These are phyloP conservation scores for Squalus acanthias DNA, from an alignment of 2,797 vertebrate genomes.

Conservation along the genomic window DNA sequence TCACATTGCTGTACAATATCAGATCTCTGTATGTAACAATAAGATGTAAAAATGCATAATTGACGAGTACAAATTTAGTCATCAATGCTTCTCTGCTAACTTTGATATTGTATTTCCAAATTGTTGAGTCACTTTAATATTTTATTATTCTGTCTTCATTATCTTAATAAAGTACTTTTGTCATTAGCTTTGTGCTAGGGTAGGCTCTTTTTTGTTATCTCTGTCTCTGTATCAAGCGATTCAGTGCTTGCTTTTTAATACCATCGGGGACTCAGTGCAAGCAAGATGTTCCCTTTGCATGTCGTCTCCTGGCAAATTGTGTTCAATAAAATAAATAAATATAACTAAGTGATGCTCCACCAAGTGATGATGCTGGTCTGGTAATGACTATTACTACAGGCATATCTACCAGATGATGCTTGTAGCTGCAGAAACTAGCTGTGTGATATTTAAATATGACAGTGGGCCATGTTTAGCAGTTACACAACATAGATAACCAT, in stretches of 20 bases:
- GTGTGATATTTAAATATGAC: background rate
- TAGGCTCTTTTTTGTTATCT: background rate
- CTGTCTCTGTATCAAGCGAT: background rate
- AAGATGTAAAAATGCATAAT: background rate
- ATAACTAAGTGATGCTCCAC: background rate
- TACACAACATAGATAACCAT: background rate
- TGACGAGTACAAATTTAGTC: background rate
- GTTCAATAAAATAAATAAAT: background rate
- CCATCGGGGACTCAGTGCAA: background rate
- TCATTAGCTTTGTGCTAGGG: background rate
- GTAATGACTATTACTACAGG: background rate
- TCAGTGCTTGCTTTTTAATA: background rate
- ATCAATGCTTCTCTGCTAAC: background rate
- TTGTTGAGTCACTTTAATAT: background rate
- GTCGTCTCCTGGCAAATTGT: background rate
- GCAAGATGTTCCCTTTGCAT: background rate
- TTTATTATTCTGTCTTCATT: background rate
- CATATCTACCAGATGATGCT: background rate
- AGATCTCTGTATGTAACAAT: background rate
- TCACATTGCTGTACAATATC: background rate
- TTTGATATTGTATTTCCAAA: background rate
- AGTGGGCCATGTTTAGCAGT: background rate
- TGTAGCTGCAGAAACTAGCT: background rate
- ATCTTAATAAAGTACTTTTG: background rate
- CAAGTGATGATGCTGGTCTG: background rate